These are phyloP conservation scores for Amitus sp. DNA, from an alignment of 2,888 invertebrate species.

Conservation along the genomic window DNA sequence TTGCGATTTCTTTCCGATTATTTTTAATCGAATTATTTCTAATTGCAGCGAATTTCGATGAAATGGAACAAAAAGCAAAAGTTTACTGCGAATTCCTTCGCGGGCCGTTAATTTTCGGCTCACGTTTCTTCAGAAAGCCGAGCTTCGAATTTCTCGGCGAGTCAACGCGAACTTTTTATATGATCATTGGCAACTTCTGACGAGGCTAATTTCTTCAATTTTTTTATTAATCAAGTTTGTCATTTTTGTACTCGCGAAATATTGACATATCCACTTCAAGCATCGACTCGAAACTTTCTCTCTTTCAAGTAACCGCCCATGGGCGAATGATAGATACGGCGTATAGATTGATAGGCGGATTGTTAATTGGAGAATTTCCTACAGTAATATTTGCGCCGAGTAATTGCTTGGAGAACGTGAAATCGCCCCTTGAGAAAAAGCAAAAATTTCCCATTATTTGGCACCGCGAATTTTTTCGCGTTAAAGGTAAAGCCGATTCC, in stretches of 20 bases:
- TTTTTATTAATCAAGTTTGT: background rate
- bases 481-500: background rate
- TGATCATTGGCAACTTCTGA: too few species aligned
- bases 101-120: background rate
- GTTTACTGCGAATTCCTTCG: background rate
- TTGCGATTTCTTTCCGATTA: too few species aligned
- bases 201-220: background rate
- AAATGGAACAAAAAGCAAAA: too few species aligned
- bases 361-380: conserved; percentile 11
- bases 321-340: conserved; percentile 11
- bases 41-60: background rate
- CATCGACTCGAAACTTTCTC: conserved; percentile 5
- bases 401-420: background rate
- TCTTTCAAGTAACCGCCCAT: background rate
- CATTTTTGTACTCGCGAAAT: background rate
- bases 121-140: conserved; percentile 2
- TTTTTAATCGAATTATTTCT: background rate
- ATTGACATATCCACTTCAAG: conserved; percentile 1
- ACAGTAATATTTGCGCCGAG: background rate
- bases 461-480: background rate
- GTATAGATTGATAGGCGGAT: conserved; percentile 10
- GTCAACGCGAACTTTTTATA: background rate
- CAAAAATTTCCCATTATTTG: background rate
- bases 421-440: background rate
- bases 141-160: background rate